Conservation (phyloP, 2,113 vertebrate genomes). For the Syngnathus typhle region DNA sequence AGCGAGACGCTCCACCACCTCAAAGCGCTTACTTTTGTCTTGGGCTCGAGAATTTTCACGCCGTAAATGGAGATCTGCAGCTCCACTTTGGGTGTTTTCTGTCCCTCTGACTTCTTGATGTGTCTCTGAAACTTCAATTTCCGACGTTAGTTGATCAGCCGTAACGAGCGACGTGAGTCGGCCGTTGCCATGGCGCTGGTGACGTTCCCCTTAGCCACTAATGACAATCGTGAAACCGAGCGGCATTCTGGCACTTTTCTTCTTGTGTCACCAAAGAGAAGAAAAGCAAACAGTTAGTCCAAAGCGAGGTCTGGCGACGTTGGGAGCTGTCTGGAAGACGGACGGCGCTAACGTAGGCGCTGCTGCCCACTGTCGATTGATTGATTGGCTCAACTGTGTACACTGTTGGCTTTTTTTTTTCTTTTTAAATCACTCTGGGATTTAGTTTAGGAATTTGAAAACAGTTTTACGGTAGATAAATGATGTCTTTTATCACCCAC, state of each 20-base stretch:
- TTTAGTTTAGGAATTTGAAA: neutral
- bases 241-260: neutral
- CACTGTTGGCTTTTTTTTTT: neutral
- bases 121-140: constrained; percentile 89
- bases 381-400: neutral
- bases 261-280: neutral
- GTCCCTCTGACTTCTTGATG: constrained; percentile 97
- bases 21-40: constrained; percentile 82
- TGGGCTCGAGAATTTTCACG: constrained; percentile 93
- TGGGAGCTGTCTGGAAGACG: too few relatives aligned
- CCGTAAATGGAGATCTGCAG: constrained; percentile 97
- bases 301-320: neutral
- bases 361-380: too few relatives aligned
- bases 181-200: neutral
- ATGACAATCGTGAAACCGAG: neutral
- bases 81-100: constrained; percentile 94
- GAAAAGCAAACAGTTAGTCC: neutral
- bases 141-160: neutral
- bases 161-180: neutral
- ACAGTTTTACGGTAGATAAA: constrained; percentile 10
- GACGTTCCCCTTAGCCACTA: neutral
- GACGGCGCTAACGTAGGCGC: too few relatives aligned
- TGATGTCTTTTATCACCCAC: neutral
- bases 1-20: neutral
- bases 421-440: neutral